Conservation (phyloP, 2,888 invertebrate species). For the Heliconius ethilla region DNA sequence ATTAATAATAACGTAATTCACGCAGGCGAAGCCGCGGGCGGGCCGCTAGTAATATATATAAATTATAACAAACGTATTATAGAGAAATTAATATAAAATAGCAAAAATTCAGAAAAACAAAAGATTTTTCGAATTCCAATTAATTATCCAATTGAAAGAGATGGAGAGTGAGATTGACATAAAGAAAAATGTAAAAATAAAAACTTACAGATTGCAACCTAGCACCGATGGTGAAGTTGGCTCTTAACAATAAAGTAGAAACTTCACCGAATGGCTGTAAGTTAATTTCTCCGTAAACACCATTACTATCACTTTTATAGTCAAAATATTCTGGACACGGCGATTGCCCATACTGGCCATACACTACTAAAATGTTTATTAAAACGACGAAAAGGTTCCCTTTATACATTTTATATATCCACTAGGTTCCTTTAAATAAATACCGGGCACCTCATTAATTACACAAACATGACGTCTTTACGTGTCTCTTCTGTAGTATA, state of each 20-base stretch:
- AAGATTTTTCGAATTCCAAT: neutral
- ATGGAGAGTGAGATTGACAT: neutral
- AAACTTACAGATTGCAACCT: constrained; percentile 6
- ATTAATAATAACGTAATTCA: too few relatives aligned
- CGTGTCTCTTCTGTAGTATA: neutral
- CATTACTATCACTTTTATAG: constrained; percentile 58
- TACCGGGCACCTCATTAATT: neutral
- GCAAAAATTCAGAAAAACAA: neutral
- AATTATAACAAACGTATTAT: too few relatives aligned
- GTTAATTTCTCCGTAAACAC: constrained; percentile 58
- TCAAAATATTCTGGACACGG: constrained; percentile 67
- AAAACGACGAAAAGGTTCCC: neutral
- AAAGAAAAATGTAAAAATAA: neutral
- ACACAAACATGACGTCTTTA: constrained; percentile 13
- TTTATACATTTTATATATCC: neutral
- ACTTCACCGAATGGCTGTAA: constrained; percentile 51
- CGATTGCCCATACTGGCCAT: constrained; percentile 56
- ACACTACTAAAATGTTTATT: constrained; percentile 38
- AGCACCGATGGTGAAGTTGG: constrained; percentile 5
- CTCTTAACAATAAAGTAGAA: constrained; percentile 10
- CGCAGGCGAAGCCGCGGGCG: too few relatives aligned
- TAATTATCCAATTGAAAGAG: neutral
- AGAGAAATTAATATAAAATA: neutral
- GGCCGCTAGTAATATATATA: too few relatives aligned
- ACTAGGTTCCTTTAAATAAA: neutral